Evolutionary conservation across 2,888 invertebrate species (phyloP), one percentile per base, ranked within the genome.

Genomic region (Crematogaster levior): DNA sequence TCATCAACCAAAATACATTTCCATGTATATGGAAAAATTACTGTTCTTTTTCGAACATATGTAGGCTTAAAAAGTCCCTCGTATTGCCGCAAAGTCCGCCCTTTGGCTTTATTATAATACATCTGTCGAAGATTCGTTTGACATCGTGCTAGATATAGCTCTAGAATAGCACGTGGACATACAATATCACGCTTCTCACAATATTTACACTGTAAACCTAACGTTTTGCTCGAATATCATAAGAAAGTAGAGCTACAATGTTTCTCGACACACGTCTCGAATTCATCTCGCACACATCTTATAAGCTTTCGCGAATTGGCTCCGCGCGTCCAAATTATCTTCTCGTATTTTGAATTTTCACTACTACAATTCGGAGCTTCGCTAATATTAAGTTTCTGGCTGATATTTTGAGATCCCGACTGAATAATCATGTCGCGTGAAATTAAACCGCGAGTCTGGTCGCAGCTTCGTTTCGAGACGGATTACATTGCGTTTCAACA

Each of bases 341-440:
- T 40, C 68, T 68, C 56, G 56, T 18, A 68, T 79, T 79, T 79
- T 79, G 77, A 79, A 53, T 68, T 79, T 79, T 68, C 56, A 79
- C 56, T 79, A 68, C 77, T 79, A 68, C 77, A 79, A 79, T 79
- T 30, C 68, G 56, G 68, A 56, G 77, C 51, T 51, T n/a, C 37
- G 63, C 77, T 79, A 79, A 79, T 79, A 79, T 79, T 79, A 79
- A 68, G 68, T 79, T 79, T 79, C 68, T 68, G 43, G 68, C 43
- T 79, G 77, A 77, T 77, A 77, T 77, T 77, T 68, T 60, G 56
- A 79, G 77, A 68, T 56, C 68, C 18, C 43, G 56, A 24, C 68
- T 43, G 68, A 79, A 68, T 79, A 79, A 79, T 79, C 68, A 79
- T 68, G 77, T 56, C 68, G 56, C 77, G 43, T 79, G 77, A 79